phyloP scores from a whole-genome alignment of 1,140 invertebrate genomes.

The Philaenus spumarius region DNA sequence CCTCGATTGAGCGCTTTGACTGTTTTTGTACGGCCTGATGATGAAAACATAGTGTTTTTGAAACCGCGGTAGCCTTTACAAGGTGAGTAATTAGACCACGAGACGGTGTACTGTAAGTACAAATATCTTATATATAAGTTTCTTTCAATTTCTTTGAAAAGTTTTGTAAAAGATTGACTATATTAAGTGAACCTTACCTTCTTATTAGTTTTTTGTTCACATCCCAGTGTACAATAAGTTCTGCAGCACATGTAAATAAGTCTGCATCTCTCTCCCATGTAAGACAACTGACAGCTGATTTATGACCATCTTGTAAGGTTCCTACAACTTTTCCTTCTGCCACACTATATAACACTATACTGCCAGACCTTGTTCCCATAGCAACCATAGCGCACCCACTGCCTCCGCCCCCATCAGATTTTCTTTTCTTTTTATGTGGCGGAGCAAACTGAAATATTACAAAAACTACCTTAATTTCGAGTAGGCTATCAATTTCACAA shows the following conservation, averaged over 20 bases:
- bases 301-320: conserved; percentile 41
- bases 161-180: too few relatives aligned
- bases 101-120: too few relatives aligned
- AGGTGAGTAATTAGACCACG: too few relatives aligned
- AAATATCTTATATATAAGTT: too few relatives aligned
- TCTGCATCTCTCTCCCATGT: conserved; percentile 35
- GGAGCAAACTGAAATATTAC: not conserved
- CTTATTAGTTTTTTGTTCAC: conserved; percentile 38
- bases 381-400: conserved; percentile 41
- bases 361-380: conserved; percentile 56
- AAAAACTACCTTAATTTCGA: not conserved
- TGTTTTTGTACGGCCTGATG: too few relatives aligned
- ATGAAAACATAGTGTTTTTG: too few relatives aligned
- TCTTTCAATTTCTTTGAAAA: too few relatives aligned
- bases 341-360: conserved; percentile 58
- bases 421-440: conserved; percentile 32
- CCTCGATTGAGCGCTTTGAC: too few relatives aligned
- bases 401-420: conserved; percentile 16
- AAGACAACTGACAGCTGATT: conserved; percentile 40
- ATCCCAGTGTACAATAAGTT: conserved; percentile 46
- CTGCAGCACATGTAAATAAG: conserved; percentile 43
- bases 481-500: too few relatives aligned
- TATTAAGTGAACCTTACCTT: too few relatives aligned
- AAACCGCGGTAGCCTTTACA: too few relatives aligned
- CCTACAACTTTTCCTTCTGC: conserved; percentile 50